Base-by-base conservation (phyloP, 2,113 vertebrate genomes). In the Paraplagusia blochii region DNA sequence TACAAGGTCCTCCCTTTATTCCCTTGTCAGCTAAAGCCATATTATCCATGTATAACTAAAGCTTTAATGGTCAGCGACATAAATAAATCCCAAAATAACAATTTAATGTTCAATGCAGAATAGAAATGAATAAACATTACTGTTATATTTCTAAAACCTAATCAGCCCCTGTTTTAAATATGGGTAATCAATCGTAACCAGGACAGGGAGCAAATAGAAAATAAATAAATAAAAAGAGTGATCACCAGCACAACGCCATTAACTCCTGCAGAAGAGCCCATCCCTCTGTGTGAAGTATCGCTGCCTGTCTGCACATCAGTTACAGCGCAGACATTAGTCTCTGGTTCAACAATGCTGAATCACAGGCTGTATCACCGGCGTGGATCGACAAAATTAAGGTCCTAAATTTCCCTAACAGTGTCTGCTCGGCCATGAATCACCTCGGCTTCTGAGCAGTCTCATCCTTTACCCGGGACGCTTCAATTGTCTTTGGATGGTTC, bases 381-480 rank as follows among this genome's bases (percentile, higher is more conserved):
- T 53, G 68, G 70, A 87, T 87, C 22, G 76, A 79, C 77, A 76
- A 80, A 83, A 89, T 87, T 84, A 87, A 86, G 81, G 79, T 75
- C 74, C 74, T 87, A 81, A 82, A 89, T 89, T 87, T 87, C 74
- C 76, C 78, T 79, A 85, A 81, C 77, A 78, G 80, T 58, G 57
- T 76, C 63, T 77, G 73, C 79, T 85, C 80, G 86, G 66, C 66
- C 76, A 88, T 83, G 74, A 62, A 84, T 77, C 72, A 3, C 38
- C 4, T 7, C 36, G 48, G 48, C 69, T 77, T 14, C 14, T 9
- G 39, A 72, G 53, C 70, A 66, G 50, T 47, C 72, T 80, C 83
- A 85, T 87, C 68, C 69, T 77, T 88, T 75, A 84, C 69, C 59
- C 44, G 34, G 69, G 77, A 80, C 74, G 63, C 2, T 18, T 53